These are phyloP conservation scores for Alfaro cultratus DNA, from an alignment of 2,797 vertebrate species.

Conservation along the genomic window DNA sequence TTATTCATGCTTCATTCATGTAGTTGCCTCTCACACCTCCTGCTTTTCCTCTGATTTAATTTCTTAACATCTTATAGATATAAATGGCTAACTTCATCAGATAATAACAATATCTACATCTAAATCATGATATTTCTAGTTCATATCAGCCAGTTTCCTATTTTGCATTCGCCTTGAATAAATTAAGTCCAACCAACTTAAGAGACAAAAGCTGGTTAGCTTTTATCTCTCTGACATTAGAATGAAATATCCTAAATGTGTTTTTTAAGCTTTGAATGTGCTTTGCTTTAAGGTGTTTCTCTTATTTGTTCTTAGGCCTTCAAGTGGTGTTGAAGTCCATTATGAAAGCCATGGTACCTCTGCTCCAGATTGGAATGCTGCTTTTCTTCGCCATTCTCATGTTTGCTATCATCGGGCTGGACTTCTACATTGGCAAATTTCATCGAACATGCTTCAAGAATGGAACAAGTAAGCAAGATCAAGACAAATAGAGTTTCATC, in stretches of 20 bases:
- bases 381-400: constrained; percentile 98
- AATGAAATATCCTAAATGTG: not conserved
- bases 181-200: not conserved
- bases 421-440: constrained; percentile 98
- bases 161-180: not conserved
- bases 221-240: not conserved
- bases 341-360: constrained; percentile 98
- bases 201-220: not conserved
- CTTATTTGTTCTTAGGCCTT: constrained; percentile 79
- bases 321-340: constrained; percentile 99
- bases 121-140: not conserved
- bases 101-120: not conserved
- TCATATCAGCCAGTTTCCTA: not conserved
- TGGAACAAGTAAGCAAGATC: constrained; percentile 81
- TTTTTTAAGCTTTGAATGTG: not conserved
- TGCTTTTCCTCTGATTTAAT: not conserved
- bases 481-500: not conserved
- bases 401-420: constrained; percentile 97
- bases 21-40: not conserved
- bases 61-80: not conserved
- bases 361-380: constrained; percentile 94
- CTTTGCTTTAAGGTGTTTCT: constrained; percentile 1
- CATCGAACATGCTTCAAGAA: constrained; percentile 90
- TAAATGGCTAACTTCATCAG: not conserved
- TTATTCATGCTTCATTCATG: constrained; percentile 3